phyloP scores from a whole-genome alignment of 2,888 invertebrate species.

The Cheilosia urbana region DNA sequence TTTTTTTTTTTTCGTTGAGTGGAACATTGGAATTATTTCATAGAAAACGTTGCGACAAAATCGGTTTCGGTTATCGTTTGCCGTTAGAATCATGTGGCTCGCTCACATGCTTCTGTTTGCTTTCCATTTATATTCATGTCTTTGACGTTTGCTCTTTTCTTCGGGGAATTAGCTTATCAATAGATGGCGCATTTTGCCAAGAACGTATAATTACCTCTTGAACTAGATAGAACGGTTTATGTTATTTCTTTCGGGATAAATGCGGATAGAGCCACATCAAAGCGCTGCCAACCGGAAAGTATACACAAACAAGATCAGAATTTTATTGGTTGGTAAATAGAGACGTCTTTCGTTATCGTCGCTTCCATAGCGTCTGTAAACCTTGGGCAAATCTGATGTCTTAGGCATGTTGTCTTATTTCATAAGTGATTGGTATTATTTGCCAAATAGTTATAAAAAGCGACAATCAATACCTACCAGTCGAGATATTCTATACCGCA shows the following conservation, averaged over 20 bases:
- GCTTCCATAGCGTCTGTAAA: too few species aligned
- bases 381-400: too few species aligned
- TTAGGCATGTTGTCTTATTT: too few species aligned
- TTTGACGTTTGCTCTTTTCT: conserved; percentile 14
- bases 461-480: too few species aligned
- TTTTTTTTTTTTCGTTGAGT: background rate
- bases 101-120: conserved; percentile 34
- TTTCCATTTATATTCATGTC: conserved; percentile 14
- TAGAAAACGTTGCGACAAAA: conserved; percentile 2
- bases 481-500: too few species aligned
- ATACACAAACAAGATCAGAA: background rate
- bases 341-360: background rate
- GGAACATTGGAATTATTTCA: background rate
- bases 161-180: conserved; percentile 1
- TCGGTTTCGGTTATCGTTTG: background rate
- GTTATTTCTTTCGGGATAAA: background rate
- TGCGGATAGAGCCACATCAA: background rate
- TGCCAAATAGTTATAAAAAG: too few species aligned
- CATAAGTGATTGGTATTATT: too few species aligned
- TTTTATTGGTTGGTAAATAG: background rate
- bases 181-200: conserved; percentile 4
- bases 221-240: conserved; percentile 5
- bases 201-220: too few species aligned
- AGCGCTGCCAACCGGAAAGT: background rate
- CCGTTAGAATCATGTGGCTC: conserved; percentile 28